A percentile compares a stretch with the other conserved stretches of the same genome.
phyloP scores from a whole-genome alignment of 2,888 invertebrate genomes.

The Tanypteryx hageni region DNA sequence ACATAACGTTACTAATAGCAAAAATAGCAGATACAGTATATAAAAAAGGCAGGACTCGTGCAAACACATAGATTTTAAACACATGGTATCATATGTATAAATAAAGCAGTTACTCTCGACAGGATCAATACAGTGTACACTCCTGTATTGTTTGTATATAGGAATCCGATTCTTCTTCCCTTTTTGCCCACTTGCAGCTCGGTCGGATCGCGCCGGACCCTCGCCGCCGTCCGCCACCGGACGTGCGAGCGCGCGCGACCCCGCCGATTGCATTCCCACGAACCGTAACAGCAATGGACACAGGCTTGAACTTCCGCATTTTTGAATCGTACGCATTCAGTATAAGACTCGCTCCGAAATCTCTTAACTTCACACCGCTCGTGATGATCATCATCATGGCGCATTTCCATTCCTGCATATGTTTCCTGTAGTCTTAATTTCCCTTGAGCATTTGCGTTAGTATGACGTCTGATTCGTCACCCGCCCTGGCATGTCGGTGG shows the following conservation, averaged over 20 bases:
- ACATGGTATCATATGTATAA: neutral
- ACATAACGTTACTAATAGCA: neutral
- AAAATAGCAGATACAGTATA: neutral
- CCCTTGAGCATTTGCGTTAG: no score
- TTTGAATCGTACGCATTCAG: neutral
- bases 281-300: neutral
- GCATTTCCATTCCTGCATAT: no score
- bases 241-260: no score
- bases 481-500: no score
- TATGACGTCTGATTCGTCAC: no score
- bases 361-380: neutral
- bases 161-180: neutral
- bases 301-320: neutral
- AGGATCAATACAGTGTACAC: constrained; percentile 19
- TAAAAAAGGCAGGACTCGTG: neutral
- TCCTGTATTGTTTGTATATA: constrained; percentile 26
- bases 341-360: neutral
- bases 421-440: no score
- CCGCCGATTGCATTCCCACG: neutral
- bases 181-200: neutral
- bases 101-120: neutral
- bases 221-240: no score
- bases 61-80: constrained; percentile 1
- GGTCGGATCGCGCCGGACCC: neutral
- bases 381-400: no score